These are phyloP conservation scores for Nycticryphes semicollaris DNA, from an alignment of 2,113 vertebrate genomes.

Conservation along the genomic window DNA sequence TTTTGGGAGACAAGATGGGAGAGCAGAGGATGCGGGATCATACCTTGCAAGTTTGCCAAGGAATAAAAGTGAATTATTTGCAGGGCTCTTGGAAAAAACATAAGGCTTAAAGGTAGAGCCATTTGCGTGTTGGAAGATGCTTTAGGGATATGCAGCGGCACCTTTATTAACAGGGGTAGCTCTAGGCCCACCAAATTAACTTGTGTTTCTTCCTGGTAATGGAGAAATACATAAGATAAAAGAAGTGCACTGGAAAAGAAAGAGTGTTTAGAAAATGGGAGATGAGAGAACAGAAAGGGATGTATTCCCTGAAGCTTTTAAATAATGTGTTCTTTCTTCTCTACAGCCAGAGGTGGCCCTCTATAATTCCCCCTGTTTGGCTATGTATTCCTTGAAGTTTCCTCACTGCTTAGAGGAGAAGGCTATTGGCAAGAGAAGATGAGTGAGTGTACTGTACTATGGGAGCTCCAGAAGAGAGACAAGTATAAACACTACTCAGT, in stretches of 20 bases:
- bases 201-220: not conserved
- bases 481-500: not conserved
- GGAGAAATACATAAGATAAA: fast-evolving
- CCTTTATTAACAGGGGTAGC: not conserved
- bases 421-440: not conserved
- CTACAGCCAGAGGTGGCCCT: not conserved
- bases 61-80: not conserved
- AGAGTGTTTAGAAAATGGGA: not conserved
- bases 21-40: not conserved
- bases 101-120: not conserved
- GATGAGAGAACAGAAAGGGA: not conserved
- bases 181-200: not conserved
- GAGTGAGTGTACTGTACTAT: not conserved
- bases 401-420: not conserved
- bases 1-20: not conserved
- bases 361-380: not conserved
- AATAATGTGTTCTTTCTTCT: not conserved
- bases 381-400: not conserved
- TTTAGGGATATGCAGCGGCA: not conserved
- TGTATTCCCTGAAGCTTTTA: not conserved
- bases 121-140: not conserved
- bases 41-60: not conserved
- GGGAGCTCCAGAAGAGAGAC: not conserved
- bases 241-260: not conserved
- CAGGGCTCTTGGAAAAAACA: not conserved